Base-by-base conservation (phyloP, 2,113 vertebrate species). In the Anoplopoma fimbria region DNA sequence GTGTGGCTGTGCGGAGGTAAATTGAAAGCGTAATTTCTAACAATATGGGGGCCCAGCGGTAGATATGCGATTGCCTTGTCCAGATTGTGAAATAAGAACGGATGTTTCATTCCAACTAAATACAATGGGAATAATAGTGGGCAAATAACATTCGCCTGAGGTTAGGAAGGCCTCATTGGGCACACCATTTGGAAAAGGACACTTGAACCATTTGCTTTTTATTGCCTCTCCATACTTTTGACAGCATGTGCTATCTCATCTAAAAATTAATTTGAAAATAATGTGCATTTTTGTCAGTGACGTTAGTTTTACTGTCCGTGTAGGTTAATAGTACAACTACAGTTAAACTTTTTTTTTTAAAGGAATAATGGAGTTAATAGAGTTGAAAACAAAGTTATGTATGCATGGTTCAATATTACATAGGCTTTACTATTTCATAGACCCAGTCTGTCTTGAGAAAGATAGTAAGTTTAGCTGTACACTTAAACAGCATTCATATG, bases 1-100 rank as follows among this genome's bases (percentile, higher is more conserved):
- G 84, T 79, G 83, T 31, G 34, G 69, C 84, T 69, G 82, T 65
- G 71, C 25, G 55, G 53, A 73, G 70, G 88, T 89, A 94, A 93
- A 95, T 94, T 94, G 94, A 95, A 95, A 94, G 90, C 87, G 84
- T 94, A 93, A 95, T 95, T 95, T 95, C 92, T 88, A 85, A 94
- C 91, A 95, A 92, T 94, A 90, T 84, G 81, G 83, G 75, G 83
- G 77, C 93, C 88, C 91, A 93, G 93, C 81, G 17, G 93, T 89
- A 34, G 77, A 83, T 87, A 90, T 89, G 79, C 89, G 89, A 94
- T 93, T 93, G 93, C 89, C 87, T 87, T 71, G 53, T 86, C 88
- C 86, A 86, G 87, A 94, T 93, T 91, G 87, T 90, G 90, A 93
- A 90, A 92, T 89, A 92, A 92, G 94, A 94, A 94, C 91, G 92